Evolutionary conservation across 2,888 invertebrate species (phyloP).

Genomic region (Brenthis ino): DNA sequence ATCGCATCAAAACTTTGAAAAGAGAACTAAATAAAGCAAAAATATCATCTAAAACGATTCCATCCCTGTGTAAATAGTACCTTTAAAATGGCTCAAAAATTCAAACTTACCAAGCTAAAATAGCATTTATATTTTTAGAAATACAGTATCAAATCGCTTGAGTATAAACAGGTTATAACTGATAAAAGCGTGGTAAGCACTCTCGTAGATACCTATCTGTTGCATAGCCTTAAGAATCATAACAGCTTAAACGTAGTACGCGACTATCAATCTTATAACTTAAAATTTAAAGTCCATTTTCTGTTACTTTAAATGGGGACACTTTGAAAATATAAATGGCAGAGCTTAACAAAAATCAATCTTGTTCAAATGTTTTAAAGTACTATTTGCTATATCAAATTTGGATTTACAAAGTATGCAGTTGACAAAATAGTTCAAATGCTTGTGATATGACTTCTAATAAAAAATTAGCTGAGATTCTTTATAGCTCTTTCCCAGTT

Average conservation of each 20-base stretch:
- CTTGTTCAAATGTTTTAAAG: too few species aligned
- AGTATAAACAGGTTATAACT: constrained; percentile 1
- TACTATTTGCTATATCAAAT: too few species aligned
- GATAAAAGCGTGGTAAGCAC: constrained; percentile 27
- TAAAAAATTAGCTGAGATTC: too few species aligned
- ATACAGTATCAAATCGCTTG: constrained; percentile 23
- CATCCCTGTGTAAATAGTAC: constrained; percentile 23
- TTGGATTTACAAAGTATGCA: too few species aligned
- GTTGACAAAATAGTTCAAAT: too few species aligned
- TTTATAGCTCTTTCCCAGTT: too few species aligned
- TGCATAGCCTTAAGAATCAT: constrained; percentile 31
- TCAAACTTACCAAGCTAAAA: not conserved
- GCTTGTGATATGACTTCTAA: too few species aligned
- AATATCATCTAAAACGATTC: constrained; percentile 27
- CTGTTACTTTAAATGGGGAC: too few species aligned
- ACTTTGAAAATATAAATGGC: too few species aligned
- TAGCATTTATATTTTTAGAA: not conserved
- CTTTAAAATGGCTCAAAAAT: constrained; percentile 1
- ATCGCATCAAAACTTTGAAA: constrained; percentile 17
- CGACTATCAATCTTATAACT: not conserved
- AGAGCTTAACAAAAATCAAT: too few species aligned
- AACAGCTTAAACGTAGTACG: constrained; percentile 13
- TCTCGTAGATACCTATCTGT: constrained; percentile 34
- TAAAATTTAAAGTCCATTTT: too few species aligned
- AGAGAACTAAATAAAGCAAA: constrained; percentile 19